Evolutionary conservation across 2,888 invertebrate genomes (phyloP).

Genomic region (Fragum whitleyi): DNA sequence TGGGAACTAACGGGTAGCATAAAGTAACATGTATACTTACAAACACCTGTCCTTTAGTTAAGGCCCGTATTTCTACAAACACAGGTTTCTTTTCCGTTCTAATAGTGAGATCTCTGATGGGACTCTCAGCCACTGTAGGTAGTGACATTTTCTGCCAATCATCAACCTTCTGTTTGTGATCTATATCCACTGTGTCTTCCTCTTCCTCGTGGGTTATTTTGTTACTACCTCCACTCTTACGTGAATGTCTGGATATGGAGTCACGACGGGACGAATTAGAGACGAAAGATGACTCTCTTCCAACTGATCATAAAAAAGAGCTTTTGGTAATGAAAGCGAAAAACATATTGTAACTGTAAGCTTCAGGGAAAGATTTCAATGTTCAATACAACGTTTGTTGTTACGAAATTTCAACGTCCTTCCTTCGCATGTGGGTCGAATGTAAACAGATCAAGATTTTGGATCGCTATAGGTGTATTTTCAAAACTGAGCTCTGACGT

Average conservation of each 20-base stretch:
- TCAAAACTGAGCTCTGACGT: too few species aligned
- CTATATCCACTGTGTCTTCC: background rate
- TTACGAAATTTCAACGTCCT: too few species aligned
- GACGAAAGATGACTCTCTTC: conserved; percentile 44
- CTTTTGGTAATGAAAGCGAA: too few species aligned
- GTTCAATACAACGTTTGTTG: too few species aligned
- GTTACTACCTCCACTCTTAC: conserved; percentile 28
- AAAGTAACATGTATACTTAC: too few species aligned
- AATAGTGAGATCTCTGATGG: conserved; percentile 42
- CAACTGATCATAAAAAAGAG: conserved; percentile 37
- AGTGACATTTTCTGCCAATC: conserved; percentile 59
- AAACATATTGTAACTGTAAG: too few species aligned
- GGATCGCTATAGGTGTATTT: too few species aligned
- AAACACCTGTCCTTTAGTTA: conserved; percentile 78
- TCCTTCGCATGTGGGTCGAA: too few species aligned
- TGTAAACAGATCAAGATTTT: too few species aligned
- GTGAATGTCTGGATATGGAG: conserved; percentile 31
- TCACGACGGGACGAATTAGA: conserved; percentile 38
- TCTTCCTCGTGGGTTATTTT: conserved; percentile 1
- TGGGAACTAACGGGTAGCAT: too few species aligned
- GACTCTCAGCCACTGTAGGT: conserved; percentile 47
- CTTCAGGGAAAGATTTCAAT: too few species aligned
- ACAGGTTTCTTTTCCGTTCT: conserved; percentile 54
- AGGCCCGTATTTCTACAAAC: conserved; percentile 73
- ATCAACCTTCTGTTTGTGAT: conserved; percentile 50